phyloP scores from a whole-genome alignment of 35 echinoderm and acorn worm genomes.

The Ophiothrix spiculata region DNA sequence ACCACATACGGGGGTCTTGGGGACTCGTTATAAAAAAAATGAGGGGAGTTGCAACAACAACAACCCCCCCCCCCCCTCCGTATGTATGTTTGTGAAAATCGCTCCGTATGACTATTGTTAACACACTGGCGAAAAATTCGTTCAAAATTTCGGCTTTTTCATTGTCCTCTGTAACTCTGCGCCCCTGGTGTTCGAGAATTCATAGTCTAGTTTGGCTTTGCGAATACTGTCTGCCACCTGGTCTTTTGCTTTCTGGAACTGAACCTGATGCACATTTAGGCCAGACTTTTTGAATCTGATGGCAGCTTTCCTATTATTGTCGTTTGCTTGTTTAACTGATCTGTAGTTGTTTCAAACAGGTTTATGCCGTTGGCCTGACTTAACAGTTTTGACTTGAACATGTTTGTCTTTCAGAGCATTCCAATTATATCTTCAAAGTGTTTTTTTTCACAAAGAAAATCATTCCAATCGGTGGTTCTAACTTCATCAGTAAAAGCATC shows the following conservation, averaged over 20 bases:
- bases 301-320: neutral
- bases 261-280: conserved; percentile 30
- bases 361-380: conserved; percentile 28
- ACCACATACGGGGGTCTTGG: too few relatives aligned
- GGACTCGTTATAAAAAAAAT: too few relatives aligned
- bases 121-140: too few relatives aligned
- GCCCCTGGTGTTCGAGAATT: too few relatives aligned
- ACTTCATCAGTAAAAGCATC: neutral
- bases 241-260: neutral
- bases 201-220: conserved; percentile 27
- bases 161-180: too few relatives aligned
- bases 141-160: too few relatives aligned
- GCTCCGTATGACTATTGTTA: too few relatives aligned
- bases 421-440: neutral
- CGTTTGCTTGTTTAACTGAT: conserved; percentile 17
- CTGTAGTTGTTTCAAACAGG: conserved; percentile 31
- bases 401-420: conserved; percentile 3
- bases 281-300: neutral
- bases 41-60: too few relatives aligned
- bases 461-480: conserved; percentile 8
- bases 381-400: conserved; percentile 15
- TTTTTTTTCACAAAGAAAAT: neutral
- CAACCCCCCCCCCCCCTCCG: too few relatives aligned
- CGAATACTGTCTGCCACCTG: neutral
- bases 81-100: too few relatives aligned